phyloP scores from a whole-genome alignment of 30 jellyfish, hydroid and myxozoan genomes.

The Sanderia malayensis region DNA sequence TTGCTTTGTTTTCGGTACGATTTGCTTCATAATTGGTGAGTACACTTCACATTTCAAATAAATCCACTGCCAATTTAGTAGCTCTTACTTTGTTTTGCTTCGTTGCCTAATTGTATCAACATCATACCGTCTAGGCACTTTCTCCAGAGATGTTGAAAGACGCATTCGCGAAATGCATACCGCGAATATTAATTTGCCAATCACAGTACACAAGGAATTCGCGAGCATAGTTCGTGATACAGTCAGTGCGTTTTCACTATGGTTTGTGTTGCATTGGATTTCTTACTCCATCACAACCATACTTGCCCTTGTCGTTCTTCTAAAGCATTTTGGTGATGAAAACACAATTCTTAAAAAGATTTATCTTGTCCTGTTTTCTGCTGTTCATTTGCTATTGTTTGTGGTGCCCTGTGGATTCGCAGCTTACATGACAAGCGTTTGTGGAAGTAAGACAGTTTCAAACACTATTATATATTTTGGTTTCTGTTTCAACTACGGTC shows the following conservation, averaged over 20 bases:
- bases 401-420: conserved; percentile 79
- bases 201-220: conserved; percentile 64
- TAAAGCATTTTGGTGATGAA: conserved; percentile 50
- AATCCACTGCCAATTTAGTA: too few species aligned
- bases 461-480: too few species aligned
- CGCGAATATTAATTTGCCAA: conserved; percentile 36
- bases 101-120: not conserved
- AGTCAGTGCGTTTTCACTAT: conserved; percentile 46
- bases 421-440: conserved; percentile 73
- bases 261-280: conserved; percentile 87
- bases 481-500: too few species aligned
- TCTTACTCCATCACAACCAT: conserved; percentile 61
- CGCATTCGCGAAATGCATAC: conserved; percentile 31
- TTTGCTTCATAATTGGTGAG: conserved; percentile 41
- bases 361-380: conserved; percentile 51
- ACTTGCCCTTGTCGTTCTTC: conserved; percentile 66
- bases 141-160: conserved; percentile 59
- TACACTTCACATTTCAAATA: too few species aligned
- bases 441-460: conserved; percentile 48
- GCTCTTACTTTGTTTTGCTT: too few species aligned
- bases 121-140: conserved; percentile 36
- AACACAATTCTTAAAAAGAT: conserved; percentile 29
- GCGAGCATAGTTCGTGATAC: conserved; percentile 60
- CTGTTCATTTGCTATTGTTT: conserved; percentile 55
- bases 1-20: conserved; percentile 48